Evolutionary conservation across 2,888 invertebrate species (phyloP), one percentile per base, ranked within the genome.

Genomic region (Phengaris arion): DNA sequence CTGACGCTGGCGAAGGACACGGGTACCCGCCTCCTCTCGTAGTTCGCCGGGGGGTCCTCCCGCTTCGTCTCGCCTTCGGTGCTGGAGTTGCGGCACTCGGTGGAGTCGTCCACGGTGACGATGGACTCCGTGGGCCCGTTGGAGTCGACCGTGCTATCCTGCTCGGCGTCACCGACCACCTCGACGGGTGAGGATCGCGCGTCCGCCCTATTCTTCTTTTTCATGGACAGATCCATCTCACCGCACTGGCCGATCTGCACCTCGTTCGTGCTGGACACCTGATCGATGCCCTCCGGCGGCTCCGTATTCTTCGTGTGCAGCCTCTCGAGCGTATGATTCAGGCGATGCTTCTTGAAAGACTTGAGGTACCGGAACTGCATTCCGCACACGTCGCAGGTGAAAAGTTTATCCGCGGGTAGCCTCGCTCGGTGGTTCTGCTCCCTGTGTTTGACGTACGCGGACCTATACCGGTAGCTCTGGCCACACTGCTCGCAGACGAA

Each of bases 401-500:
- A 98, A 22, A 98, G 94, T 87, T 98, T 98, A 87, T 98, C 98
- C 48, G 98, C 98, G 2, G 98, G 98, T 69, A 98, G 93, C 22
- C 97, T 94, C 3, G 98, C 97, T 35, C 97, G 95, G 85, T 98
- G 98, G 86, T 98, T 98, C 86, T 98, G 98, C 86, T 98, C 98
- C 75, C 97, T 95, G 86, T 98, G 98, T 85, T 93, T 93, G 73
- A 93, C 93, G 79, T 93, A 93, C 55, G 98, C 97, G 64, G 97
- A 98, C 77, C 97, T 95, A 88, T 98, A 98, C 81, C 97, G 95
- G 91, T 98, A 98, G 84, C 97, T 97, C 85, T 98, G 98, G 6
- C 98, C 98, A 87, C 98, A 98, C 86, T 98, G 98, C 84, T 98
- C 98, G 90, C 98, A 98, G 68, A 97, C 97, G 90, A 97, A 98